phyloP scores from a whole-genome alignment of 2,797 vertebrate species.

The Dallia pectoralis region DNA sequence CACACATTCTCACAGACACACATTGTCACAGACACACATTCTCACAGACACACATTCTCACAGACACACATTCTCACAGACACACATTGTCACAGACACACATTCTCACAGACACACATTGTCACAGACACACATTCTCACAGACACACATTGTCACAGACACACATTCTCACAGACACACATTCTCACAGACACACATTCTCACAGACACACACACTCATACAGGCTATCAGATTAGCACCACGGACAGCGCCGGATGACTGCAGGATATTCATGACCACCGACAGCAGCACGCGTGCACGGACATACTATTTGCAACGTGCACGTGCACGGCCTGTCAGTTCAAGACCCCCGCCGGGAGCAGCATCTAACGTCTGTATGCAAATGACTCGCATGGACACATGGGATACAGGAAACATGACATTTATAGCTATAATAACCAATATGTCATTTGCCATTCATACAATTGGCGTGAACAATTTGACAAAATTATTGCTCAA shows the following conservation, averaged over 20 bases:
- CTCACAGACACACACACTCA: neutral
- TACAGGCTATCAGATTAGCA: neutral
- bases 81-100: too few relatives aligned
- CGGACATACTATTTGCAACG: conserved; percentile 47
- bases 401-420: neutral
- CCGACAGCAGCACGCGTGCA: neutral
- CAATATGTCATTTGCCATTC: neutral
- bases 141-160: too few relatives aligned
- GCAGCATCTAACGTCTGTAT: neutral
- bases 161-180: neutral
- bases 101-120: too few relatives aligned
- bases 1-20: too few relatives aligned
- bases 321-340: conserved; percentile 30
- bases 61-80: neutral
- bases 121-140: too few relatives aligned
- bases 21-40: too few relatives aligned
- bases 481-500: too few relatives aligned
- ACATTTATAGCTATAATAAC: neutral
- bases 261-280: neutral
- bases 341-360: neutral
- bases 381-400: neutral
- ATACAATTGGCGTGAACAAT: too few relatives aligned
- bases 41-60: too few relatives aligned
- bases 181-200: too few relatives aligned
- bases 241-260: neutral